Percentiles rank a stretch among this genome's conserved stretches.
Evolutionary conservation across 1,140 invertebrate genomes (phyloP).

Genomic region (Zelostemma sp.): DNA sequence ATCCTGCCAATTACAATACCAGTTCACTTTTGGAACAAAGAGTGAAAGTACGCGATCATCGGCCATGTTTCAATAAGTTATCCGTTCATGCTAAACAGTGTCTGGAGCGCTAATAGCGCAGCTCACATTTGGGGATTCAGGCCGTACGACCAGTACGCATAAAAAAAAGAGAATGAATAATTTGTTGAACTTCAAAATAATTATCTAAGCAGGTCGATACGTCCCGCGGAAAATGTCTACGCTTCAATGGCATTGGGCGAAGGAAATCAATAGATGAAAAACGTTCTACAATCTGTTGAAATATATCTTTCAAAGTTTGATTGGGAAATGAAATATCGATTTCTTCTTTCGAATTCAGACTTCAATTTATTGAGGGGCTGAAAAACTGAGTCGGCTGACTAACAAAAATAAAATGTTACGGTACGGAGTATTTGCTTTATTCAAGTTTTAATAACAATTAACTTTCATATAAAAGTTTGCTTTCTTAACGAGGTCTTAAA

Average conservation of each 20-base stretch:
- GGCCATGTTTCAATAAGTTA: conserved; percentile 75
- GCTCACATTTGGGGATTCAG: conserved; percentile 82
- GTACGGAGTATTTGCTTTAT: no score
- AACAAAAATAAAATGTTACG: no score
- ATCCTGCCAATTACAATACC: conserved; percentile 70
- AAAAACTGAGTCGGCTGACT: no score
- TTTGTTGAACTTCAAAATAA: no score
- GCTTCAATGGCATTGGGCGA: conserved; percentile 60
- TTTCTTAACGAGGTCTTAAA: no score
- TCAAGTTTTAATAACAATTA: no score
- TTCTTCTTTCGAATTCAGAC: neutral
- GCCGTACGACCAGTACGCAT: conserved; percentile 78
- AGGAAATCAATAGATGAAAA: no score
- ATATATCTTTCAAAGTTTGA: neutral
- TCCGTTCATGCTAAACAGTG: conserved; percentile 75
- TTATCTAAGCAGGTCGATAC: conserved; percentile 70
- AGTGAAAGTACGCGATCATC: conserved; percentile 70
- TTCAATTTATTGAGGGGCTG: no score
- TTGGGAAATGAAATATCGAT: no score
- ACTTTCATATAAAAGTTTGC: no score
- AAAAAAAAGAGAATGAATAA: neutral
- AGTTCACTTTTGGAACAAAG: conserved; percentile 76
- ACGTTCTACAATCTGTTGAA: neutral
- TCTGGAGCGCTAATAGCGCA: conserved; percentile 85
- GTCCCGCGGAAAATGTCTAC: conserved; percentile 71